Evolutionary conservation across 1,140 invertebrate species (phyloP).

Genomic region (Aricia agestis): DNA sequence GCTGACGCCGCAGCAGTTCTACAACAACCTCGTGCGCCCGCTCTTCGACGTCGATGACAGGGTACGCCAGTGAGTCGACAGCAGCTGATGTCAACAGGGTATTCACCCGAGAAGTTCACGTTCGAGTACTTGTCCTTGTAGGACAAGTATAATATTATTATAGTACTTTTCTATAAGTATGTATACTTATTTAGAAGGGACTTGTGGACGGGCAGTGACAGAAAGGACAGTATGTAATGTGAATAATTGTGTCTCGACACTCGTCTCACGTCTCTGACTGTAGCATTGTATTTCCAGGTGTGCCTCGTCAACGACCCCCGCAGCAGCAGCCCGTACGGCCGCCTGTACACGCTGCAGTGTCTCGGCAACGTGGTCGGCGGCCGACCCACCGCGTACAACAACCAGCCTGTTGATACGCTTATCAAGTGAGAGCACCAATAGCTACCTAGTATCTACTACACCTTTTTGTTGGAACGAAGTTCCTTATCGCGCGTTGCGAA

Average conservation of each 20-base stretch:
- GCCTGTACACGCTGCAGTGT: slow-evolving; percentile 91
- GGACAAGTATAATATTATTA: no score
- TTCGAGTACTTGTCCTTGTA: no score
- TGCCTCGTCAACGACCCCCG: slow-evolving; percentile 92
- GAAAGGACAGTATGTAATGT: no score
- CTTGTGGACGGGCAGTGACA: no score
- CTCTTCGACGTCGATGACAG: slow-evolving; percentile 90
- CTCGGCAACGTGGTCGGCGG: slow-evolving; percentile 91
- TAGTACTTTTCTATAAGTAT: no score
- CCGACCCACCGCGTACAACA: slow-evolving; percentile 87
- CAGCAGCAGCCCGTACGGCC: slow-evolving; percentile 83
- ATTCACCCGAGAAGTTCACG: no score
- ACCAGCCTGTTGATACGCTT: slow-evolving; percentile 87
- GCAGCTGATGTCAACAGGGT: no score
- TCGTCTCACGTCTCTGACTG: no score
- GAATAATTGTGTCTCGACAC: no score
- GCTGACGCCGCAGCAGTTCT: slow-evolving; percentile 88
- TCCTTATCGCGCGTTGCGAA: no score
- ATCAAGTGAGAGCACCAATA: slow-evolving; percentile 73
- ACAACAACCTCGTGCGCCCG: slow-evolving; percentile 86
- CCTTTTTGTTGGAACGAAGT: no score
- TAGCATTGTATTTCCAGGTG: slow-evolving; percentile 72
- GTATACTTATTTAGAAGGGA: no score
- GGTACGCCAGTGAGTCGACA: slow-evolving; percentile 56
- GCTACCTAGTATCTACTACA: not conserved